phyloP scores from a whole-genome alignment of 2,797 vertebrate genomes.

The Hoplostethus mediterraneus region DNA sequence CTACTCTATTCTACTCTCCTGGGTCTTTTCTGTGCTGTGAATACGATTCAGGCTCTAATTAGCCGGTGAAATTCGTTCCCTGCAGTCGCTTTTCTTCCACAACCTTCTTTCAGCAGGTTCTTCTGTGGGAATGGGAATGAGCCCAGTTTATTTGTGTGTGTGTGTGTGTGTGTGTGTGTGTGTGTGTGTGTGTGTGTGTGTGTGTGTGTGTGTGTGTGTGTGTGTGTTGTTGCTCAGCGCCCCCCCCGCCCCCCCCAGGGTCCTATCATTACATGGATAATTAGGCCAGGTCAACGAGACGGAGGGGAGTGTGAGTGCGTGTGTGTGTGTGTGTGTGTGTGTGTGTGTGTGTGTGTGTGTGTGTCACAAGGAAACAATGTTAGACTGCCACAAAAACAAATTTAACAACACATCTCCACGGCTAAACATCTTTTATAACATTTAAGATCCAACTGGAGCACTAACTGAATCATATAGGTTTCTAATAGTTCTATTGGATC shows the following conservation, averaged over 20 bases:
- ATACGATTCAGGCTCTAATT: constrained; percentile 61
- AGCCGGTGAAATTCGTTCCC: constrained; percentile 58
- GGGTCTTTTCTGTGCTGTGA: constrained; percentile 28
- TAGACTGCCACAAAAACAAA: too few relatives aligned
- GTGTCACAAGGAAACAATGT: neutral
- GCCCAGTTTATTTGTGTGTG: constrained; percentile 14
- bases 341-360: constrained; percentile 30
- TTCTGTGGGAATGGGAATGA: constrained; percentile 80
- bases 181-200: constrained; percentile 1
- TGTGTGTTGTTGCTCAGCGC: constrained; percentile 47
- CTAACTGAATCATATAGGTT: constrained; percentile 6
- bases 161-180: constrained; percentile 18
- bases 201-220: constrained; percentile 15
- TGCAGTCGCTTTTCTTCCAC: constrained; percentile 58
- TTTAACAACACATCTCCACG: too few relatives aligned
- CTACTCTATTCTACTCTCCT: neutral
- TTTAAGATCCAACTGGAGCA: constrained; percentile 22
- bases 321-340: constrained; percentile 66
- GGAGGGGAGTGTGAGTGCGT: constrained; percentile 52
- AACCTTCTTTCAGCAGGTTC: constrained; percentile 69
- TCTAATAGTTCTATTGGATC: too few relatives aligned
- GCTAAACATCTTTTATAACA: too few relatives aligned
- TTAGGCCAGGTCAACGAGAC: constrained; percentile 84
- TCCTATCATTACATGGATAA: constrained; percentile 90
- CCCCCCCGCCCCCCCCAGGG: constrained; percentile 86